A percentile compares a stretch with the other conserved stretches of the same genome.
These are phyloP conservation scores for Aleiodes alternator DNA, from an alignment of 2,888 invertebrate species.

Conservation along the genomic window DNA sequence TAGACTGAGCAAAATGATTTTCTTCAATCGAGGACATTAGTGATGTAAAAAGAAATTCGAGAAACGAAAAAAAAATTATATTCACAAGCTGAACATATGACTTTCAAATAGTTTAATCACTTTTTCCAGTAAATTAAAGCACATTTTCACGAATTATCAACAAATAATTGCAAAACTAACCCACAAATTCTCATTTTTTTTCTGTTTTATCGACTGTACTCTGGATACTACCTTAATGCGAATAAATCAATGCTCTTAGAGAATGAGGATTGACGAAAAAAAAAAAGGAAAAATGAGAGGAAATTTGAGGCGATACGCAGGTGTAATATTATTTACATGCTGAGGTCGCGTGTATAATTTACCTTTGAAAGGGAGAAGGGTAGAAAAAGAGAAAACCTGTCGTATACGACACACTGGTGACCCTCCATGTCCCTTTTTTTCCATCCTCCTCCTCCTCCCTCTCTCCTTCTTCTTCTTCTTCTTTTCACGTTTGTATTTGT, in stretches of 20 bases:
- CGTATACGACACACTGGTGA: constrained; percentile 36
- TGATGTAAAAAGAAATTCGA: too few relatives aligned
- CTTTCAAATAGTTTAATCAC: too few relatives aligned
- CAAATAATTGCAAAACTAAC: too few relatives aligned
- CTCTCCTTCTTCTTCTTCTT: background rate
- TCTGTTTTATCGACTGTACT: too few relatives aligned
- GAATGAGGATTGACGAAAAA: constrained; percentile 12
- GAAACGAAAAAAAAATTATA: too few relatives aligned
- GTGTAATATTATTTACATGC: constrained; percentile 55
- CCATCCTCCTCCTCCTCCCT: background rate
- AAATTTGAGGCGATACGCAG: constrained; percentile 52
- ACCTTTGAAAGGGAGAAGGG: constrained; percentile 37
- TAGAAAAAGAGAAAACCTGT: constrained; percentile 47
- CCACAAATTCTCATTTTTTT: too few relatives aligned
- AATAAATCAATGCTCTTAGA: constrained; percentile 19
- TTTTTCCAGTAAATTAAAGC: too few relatives aligned
- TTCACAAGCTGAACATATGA: too few relatives aligned
- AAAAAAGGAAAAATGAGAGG: constrained; percentile 41
- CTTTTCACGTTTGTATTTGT: constrained; percentile 22
- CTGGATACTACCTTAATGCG: background rate
- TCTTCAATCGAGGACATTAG: too few relatives aligned
- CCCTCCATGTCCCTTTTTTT: constrained; percentile 19
- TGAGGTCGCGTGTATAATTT: constrained; percentile 49
- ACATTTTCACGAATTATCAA: too few relatives aligned
- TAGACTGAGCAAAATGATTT: too few relatives aligned